These are phyloP conservation scores for Ptiloglossa arizonensis DNA, from an alignment of 1,140 invertebrate species.

Conservation along the genomic window DNA sequence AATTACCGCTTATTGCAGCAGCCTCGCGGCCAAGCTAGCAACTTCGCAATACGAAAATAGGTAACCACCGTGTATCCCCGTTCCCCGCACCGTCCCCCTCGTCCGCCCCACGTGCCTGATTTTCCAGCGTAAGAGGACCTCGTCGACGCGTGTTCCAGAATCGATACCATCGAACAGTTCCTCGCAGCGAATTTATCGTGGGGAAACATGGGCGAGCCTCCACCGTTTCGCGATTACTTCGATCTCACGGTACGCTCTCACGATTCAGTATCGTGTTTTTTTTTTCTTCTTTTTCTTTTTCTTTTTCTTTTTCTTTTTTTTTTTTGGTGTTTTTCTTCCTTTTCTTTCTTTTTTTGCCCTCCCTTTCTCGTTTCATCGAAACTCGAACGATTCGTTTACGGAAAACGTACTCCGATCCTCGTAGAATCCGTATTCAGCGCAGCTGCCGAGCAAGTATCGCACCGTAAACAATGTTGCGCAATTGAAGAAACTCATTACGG, in stretches of 20 bases:
- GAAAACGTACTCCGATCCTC: not conserved
- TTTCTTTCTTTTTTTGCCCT: too few species aligned
- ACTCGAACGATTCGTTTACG: too few species aligned
- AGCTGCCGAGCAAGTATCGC: slow-evolving; percentile 60
- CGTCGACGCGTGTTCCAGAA: slow-evolving; percentile 60
- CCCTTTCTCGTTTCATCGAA: too few species aligned
- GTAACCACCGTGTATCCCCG: slow-evolving; percentile 44
- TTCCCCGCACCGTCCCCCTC: not conserved
- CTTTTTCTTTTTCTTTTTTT: too few species aligned
- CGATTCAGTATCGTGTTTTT: too few species aligned
- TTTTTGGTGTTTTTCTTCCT: too few species aligned
- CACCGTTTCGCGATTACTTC: slow-evolving; percentile 67
- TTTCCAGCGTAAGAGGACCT: not conserved
- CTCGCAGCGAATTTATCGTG: slow-evolving; percentile 72
- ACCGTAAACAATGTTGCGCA: slow-evolving; percentile 29
- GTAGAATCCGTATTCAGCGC: slow-evolving; percentile 65
- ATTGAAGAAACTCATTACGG: slow-evolving; percentile 39
- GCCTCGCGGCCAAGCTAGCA: slow-evolving; percentile 73
- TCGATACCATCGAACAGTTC: slow-evolving; percentile 73
- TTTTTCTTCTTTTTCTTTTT: too few species aligned
- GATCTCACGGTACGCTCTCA: slow-evolving; percentile 58
- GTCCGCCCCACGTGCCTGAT: too few species aligned
- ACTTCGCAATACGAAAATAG: slow-evolving; percentile 72
- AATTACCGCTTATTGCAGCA: slow-evolving; percentile 74
- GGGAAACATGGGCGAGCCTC: slow-evolving; percentile 62